Percentiles rank a stretch among this genome's conserved stretches.
Evolutionary conservation across 1,140 invertebrate species (phyloP).

Genomic region (Conopomorpha cramerella): DNA sequence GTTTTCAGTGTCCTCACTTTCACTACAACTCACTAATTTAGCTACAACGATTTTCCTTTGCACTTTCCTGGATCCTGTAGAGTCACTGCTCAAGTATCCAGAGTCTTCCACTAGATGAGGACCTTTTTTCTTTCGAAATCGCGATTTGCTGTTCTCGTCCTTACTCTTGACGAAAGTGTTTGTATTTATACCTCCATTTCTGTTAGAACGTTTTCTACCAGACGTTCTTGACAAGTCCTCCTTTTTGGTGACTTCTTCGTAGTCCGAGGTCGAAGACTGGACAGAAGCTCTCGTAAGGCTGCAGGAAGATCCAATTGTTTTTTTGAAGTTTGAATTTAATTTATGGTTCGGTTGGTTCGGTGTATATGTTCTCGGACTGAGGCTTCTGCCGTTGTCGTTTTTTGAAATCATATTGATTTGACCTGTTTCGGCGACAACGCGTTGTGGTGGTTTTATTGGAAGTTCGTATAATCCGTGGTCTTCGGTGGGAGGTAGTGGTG

Average conservation of each 20-base stretch:
- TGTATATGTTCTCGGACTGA: slow-evolving; percentile 29
- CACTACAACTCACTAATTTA: slow-evolving; percentile 59
- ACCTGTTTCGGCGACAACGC: slow-evolving; percentile 39
- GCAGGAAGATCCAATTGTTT: slow-evolving; percentile 20
- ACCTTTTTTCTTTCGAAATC: slow-evolving; percentile 33
- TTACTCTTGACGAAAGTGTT: slow-evolving; percentile 38
- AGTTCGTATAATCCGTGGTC: slow-evolving; percentile 63
- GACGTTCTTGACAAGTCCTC: slow-evolving; percentile 14
- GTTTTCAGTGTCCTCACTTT: slow-evolving; percentile 75
- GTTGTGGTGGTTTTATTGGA: slow-evolving; percentile 61
- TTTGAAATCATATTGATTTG: slow-evolving; percentile 59
- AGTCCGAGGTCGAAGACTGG: slow-evolving; percentile 33
- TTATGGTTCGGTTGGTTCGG: no score
- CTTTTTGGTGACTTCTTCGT: slow-evolving; percentile 27
- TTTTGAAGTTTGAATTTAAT: no score
- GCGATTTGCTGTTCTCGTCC: slow-evolving; percentile 16
- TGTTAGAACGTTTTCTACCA: slow-evolving; percentile 10
- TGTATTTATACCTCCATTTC: slow-evolving; percentile 24
- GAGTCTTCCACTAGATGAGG: slow-evolving; percentile 63
- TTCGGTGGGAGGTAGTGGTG: slow-evolving; percentile 63
- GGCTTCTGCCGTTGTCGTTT: slow-evolving; percentile 67
- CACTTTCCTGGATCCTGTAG: slow-evolving; percentile 60
- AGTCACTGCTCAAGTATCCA: slow-evolving; percentile 79
- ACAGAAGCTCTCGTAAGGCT: slow-evolving; percentile 50
- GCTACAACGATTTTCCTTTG: slow-evolving; percentile 35